phyloP scores from a whole-genome alignment of 2,888 invertebrate genomes.

The Trichacis sp. region DNA sequence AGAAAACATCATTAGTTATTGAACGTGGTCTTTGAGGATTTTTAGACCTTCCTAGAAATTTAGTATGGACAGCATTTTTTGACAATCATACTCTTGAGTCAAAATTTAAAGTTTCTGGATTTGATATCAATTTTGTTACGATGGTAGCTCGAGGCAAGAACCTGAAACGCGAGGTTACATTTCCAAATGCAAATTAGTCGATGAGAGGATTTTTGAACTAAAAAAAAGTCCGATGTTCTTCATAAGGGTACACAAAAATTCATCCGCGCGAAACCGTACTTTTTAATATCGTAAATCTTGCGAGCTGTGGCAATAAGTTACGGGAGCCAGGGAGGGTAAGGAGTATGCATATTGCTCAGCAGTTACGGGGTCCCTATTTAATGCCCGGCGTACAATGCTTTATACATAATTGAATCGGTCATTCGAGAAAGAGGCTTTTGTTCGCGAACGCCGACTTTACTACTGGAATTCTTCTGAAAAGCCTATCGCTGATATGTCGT shows the following conservation, averaged over 20 bases:
- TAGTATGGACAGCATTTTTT: no score
- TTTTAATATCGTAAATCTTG: slow-evolving; percentile 37
- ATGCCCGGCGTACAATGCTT: slow-evolving; percentile 33
- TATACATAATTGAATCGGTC: slow-evolving; percentile 36
- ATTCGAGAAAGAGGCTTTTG: slow-evolving; percentile 41
- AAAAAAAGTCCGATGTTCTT: background rate
- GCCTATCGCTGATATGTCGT: no score
- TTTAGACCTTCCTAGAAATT: no score
- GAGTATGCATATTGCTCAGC: slow-evolving; percentile 42
- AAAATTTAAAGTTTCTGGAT: no score
- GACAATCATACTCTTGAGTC: no score
- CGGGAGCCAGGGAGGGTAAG: slow-evolving; percentile 39
- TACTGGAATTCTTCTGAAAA: slow-evolving; percentile 24
- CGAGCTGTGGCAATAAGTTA: slow-evolving; percentile 23
- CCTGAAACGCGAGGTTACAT: background rate
- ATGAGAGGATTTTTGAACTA: background rate
- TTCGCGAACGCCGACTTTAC: slow-evolving; percentile 27
- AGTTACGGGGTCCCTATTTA: slow-evolving; percentile 23
- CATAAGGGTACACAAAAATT: background rate
- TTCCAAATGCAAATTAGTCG: slow-evolving; percentile 5
- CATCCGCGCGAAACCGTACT: slow-evolving; percentile 7
- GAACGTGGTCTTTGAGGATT: no score
- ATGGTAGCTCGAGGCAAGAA: no score
- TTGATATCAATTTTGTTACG: no score
- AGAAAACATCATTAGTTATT: slow-evolving; percentile 51